Conservation (phyloP, 2,888 invertebrate genomes). For the Himalopsyche kuldschensis region DNA sequence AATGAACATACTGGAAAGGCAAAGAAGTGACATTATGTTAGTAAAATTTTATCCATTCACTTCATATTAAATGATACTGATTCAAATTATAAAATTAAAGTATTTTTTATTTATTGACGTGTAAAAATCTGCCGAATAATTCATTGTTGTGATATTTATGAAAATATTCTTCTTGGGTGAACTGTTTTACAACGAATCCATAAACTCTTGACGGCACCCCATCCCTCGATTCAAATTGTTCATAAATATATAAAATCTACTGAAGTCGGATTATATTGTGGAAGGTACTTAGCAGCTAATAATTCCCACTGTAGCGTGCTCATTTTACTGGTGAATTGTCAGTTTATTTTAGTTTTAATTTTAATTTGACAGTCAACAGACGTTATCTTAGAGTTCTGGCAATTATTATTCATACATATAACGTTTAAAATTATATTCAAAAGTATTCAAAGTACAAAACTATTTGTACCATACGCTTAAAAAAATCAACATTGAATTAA, state of each 20-base stretch:
- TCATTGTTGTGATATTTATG: too few relatives aligned
- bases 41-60: too few relatives aligned
- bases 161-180: not conserved
- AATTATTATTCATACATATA: not conserved
- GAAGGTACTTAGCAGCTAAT: slow-evolving; percentile 25
- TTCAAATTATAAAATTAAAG: too few relatives aligned
- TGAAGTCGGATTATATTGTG: slow-evolving; percentile 16
- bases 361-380: not conserved
- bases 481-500: too few relatives aligned
- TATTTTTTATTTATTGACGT: too few relatives aligned
- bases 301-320: slow-evolving; percentile 1
- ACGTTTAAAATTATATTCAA: not conserved
- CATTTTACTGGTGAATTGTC: not conserved
- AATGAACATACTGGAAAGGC: too few relatives aligned
- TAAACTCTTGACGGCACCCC: slow-evolving; percentile 7
- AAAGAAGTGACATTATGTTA: too few relatives aligned
- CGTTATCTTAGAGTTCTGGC: not conserved
- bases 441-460: too few relatives aligned
- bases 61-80: too few relatives aligned
- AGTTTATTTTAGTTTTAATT: not conserved
- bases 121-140: too few relatives aligned
- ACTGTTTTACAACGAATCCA: not conserved
- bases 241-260: slow-evolving; percentile 38
- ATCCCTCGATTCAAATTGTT: slow-evolving; percentile 33
- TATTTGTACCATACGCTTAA: too few relatives aligned